Evolutionary conservation across 2,113 vertebrate genomes (phyloP), one percentile per base, ranked within the genome.

Genomic region (Serilophus lunatus): DNA sequence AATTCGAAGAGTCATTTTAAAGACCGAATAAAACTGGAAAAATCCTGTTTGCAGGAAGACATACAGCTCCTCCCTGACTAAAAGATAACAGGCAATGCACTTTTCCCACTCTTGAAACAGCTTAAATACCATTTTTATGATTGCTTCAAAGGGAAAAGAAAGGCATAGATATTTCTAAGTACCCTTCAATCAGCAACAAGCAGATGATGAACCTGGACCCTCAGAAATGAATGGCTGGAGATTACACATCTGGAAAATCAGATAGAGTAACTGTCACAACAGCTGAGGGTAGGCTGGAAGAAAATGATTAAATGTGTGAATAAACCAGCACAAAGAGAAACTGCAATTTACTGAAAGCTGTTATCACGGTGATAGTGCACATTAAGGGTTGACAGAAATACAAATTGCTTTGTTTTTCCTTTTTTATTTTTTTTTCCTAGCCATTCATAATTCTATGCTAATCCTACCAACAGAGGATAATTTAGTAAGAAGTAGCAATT

Each of bases 291-390:
- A 71, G 0, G 2, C 47, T 72, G 35, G 77, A 83, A 95, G n/a
- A 86, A 85, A 64, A 68, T 85, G 84, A 90, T 93, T 90, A 83
- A 88, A 88, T 78, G 42, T 81, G 79, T 88, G 82, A 92, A 86
- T 90, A 92, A 90, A 88, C 38, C 26, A 90, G n/a, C 74, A 80
- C 42, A 80, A 87, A 87, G 85, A 82, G 42, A 94, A 94, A 90
- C 50, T 82, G 68, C 63, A 77, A 86, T 91, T 95, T 86, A 91
- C 79, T 88, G 87, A 70, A 94, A 91, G 63, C 71, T 83, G 51
- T 94, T 94, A 89, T 68, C 84, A 69, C 6, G 1, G 57, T 8
- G 24, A 79, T 59, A 77, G 66, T 40, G 38, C 78, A 88, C 42
- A 74, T 93, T 42, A 95, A 90, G 49, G 3, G 2, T 18, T 95